Evolutionary conservation across 2,113 vertebrate genomes (phyloP).

Genomic region (Stomatorhinus ivindoensis): DNA sequence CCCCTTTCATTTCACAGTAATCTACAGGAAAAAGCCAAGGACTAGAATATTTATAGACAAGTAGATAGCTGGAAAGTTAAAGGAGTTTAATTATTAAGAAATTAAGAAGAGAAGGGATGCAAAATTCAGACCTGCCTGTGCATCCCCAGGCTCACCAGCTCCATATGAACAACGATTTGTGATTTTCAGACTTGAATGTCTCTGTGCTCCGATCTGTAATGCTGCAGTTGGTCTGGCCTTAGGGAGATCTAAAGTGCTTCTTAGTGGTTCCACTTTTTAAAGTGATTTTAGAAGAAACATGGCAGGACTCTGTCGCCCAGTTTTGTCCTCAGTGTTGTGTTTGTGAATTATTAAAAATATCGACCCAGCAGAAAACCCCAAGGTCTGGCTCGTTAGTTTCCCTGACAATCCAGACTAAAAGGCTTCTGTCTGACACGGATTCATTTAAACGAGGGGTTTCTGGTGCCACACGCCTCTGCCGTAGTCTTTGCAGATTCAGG

Average conservation of each 20-base stretch:
- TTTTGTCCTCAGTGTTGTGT: not conserved
- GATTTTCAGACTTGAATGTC: not conserved
- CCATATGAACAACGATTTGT: not conserved
- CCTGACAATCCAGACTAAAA: not conserved
- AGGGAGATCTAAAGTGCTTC: not conserved
- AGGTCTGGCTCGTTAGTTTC: not conserved
- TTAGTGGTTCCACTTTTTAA: not conserved
- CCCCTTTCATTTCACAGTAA: not conserved
- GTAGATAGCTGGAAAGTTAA: not conserved
- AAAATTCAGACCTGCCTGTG: too few relatives aligned
- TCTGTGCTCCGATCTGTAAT: not conserved
- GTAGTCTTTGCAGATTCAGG: not conserved
- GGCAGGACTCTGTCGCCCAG: not conserved
- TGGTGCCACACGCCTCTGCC: not conserved
- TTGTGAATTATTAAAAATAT: slow-evolving; percentile 12
- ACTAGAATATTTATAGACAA: not conserved
- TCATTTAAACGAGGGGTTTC: not conserved
- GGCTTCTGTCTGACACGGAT: not conserved
- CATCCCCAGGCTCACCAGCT: not conserved
- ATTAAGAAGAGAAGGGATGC: not conserved
- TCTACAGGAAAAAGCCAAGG: not conserved
- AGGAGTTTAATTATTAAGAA: not conserved
- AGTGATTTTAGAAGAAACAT: not conserved
- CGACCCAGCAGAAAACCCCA: not conserved
- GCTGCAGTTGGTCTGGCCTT: not conserved